These are phyloP conservation scores for Galerucella calmariensis DNA, from an alignment of 2,888 invertebrate genomes.

Conservation along the genomic window DNA sequence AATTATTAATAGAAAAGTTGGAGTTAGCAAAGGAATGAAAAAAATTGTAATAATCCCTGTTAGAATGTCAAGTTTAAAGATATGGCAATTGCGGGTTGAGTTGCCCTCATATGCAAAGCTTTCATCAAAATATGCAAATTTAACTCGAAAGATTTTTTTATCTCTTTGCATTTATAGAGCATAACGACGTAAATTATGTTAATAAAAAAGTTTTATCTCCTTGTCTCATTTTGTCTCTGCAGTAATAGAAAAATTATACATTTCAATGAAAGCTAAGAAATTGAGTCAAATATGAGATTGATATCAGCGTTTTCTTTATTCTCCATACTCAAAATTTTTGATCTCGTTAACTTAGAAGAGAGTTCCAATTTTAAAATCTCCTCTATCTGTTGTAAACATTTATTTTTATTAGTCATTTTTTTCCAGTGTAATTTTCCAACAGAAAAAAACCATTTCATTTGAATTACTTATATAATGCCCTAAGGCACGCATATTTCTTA, in stretches of 20 bases:
- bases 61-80: constrained; percentile 33
- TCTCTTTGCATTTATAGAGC: constrained; percentile 33
- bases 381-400: background rate
- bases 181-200: constrained; percentile 37
- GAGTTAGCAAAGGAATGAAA: constrained; percentile 15
- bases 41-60: constrained; percentile 31
- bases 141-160: constrained; percentile 32
- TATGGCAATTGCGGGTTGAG: constrained; percentile 35
- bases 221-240: constrained; percentile 30
- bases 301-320: background rate
- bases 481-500: constrained; percentile 45
- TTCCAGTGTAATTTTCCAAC: constrained; percentile 49
- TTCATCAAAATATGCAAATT: constrained; percentile 37
- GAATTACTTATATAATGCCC: constrained; percentile 51
- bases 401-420: constrained; percentile 31
- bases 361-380: background rate
- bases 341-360: background rate
- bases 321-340: background rate
- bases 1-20: constrained; percentile 16
- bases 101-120: constrained; percentile 36
- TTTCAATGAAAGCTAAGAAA: constrained; percentile 19
- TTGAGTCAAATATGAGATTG: constrained; percentile 12
- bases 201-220: constrained; percentile 35
- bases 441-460: constrained; percentile 51
- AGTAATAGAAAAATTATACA: constrained; percentile 22